Conservation (phyloP, 92 coral and sea anemone genomes). For the Plumapathes pennacea region DNA sequence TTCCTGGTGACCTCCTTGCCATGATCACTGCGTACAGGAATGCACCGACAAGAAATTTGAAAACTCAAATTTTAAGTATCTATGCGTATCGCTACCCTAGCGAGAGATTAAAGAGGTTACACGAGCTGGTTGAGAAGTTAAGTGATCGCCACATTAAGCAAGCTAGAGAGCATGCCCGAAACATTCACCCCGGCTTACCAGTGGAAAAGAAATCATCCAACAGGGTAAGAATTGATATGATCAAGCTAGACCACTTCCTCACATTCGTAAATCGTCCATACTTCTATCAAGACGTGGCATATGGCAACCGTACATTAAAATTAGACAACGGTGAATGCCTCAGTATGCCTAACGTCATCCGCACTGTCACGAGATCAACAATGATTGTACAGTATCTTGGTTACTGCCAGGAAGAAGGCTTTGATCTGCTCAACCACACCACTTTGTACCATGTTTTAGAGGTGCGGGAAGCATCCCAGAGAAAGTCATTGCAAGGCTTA, state of each 20-base stretch:
- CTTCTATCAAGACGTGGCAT: too few species aligned
- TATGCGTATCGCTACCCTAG: conserved; percentile 18
- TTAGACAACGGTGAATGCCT: conserved; percentile 22
- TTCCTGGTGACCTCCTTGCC: conserved; percentile 9
- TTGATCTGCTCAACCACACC: conserved; percentile 4
- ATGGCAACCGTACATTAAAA: not conserved
- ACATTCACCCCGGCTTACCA: conserved; percentile 20
- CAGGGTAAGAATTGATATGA: conserved; percentile 2
- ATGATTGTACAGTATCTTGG: conserved; percentile 27
- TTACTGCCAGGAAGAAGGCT: conserved; percentile 13
- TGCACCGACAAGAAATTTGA: conserved; percentile 32
- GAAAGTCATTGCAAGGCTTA: too few species aligned
- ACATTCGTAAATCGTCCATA: conserved; percentile 17
- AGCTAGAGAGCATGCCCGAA: conserved; percentile 16
- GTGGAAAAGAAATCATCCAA: conserved; percentile 7
- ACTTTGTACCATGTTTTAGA: conserved; percentile 1
- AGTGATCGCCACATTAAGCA: conserved; percentile 30
- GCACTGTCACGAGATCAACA: conserved; percentile 30
- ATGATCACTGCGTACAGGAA: conserved; percentile 30
- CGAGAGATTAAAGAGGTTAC: conserved; percentile 9
- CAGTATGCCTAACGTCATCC: conserved; percentile 32
- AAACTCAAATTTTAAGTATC: conserved; percentile 34
- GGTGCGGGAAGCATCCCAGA: conserved; percentile 25
- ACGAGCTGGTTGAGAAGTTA: conserved; percentile 29
- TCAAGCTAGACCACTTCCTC: conserved; percentile 24